A percentile compares a stretch with the other conserved stretches of the same genome.
These are phyloP conservation scores for Falcunculus frontatus DNA, from an alignment of 2,113 vertebrate species.

Conservation along the genomic window DNA sequence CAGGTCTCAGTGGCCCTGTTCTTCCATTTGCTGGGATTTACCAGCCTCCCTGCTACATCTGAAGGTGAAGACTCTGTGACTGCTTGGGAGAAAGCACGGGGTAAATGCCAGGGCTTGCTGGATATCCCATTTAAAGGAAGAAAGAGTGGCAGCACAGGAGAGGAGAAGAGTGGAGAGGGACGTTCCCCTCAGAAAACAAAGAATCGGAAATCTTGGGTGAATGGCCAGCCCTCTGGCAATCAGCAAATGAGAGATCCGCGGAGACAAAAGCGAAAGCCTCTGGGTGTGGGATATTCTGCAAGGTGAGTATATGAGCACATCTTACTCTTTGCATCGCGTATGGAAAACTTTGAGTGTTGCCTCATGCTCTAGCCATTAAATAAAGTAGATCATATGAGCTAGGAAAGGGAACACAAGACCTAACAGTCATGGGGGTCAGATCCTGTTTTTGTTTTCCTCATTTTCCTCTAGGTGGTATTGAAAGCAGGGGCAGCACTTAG, in stretches of 20 bases:
- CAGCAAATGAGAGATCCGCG: slow-evolving; percentile 86
- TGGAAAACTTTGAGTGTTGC: not conserved
- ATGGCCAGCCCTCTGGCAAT: slow-evolving; percentile 71
- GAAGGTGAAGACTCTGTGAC: not conserved
- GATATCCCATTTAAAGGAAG: slow-evolving; percentile 86
- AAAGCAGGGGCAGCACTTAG: not conserved
- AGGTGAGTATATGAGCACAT: slow-evolving; percentile 71
- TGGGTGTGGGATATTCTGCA: slow-evolving; percentile 90
- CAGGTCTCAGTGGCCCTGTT: slow-evolving; percentile 92
- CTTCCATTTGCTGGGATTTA: slow-evolving; percentile 81
- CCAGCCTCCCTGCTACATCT: slow-evolving; percentile 29
- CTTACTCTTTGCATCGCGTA: not conserved
- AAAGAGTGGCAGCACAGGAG: slow-evolving; percentile 51
- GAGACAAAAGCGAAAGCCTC: slow-evolving; percentile 85
- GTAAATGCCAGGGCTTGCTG: slow-evolving; percentile 83
- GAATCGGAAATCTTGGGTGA: slow-evolving; percentile 55
- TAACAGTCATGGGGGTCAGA: not conserved
- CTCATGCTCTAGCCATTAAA: not conserved
- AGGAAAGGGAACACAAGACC: not conserved
- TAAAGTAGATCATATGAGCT: not conserved
- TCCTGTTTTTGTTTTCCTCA: not conserved
- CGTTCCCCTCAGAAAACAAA: slow-evolving; percentile 59
- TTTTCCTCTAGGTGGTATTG: not conserved
- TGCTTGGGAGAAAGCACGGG: slow-evolving; percentile 73
- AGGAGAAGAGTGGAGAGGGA: slow-evolving; percentile 68